Evolutionary conservation across 2,113 vertebrate species (phyloP), one percentile per base, ranked within the genome.

Genomic region (Bos indicus): DNA sequence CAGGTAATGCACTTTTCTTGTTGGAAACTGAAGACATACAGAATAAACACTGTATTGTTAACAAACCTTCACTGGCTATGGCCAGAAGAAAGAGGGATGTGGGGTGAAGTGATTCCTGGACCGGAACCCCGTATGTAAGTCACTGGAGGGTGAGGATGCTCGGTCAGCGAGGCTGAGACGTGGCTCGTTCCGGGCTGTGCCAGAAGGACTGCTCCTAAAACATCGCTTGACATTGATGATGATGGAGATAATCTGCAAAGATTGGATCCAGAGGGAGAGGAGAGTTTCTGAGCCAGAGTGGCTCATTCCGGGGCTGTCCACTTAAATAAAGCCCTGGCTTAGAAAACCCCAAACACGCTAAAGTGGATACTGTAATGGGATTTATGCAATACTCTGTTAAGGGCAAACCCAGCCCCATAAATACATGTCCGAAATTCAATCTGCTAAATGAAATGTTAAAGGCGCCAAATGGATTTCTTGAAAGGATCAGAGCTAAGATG

Each of bases 361-460:
- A 97, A 93, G 91, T 88, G 90, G 98, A 95, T 88, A 54, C 85
- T 83, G 88, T 96, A 92, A 97, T 91, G 86, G 97, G 97, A 98
- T 98, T 98, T 96, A 97, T 95, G 95, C 96, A 90, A 33, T 77
- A 33, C 56, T 96, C 86, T 19, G 95, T 92, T 91, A 82, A 97
- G 94, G 93, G 97, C 92, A 97, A 62, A 90, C 94, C 89, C 94
- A 86, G 95, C 57, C 96, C 97, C 93, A 78, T 97, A 97, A 98
- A 95, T 90, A 91, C 93, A 86, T 40, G 95, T 97, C 97, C 4
- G 46, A 86, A 97, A 97, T 97, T 94, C 97, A 96, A 0, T 96
- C 95, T 97, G 95, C 97, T 96, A 93, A 97, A 96, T 98, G 96
- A 96, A 97, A 96, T 48, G 97, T 91, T 96, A 96, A 96, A 95